Base-by-base conservation (phyloP, 1,140 invertebrate species). In the Catajapyx aquilonaris region DNA sequence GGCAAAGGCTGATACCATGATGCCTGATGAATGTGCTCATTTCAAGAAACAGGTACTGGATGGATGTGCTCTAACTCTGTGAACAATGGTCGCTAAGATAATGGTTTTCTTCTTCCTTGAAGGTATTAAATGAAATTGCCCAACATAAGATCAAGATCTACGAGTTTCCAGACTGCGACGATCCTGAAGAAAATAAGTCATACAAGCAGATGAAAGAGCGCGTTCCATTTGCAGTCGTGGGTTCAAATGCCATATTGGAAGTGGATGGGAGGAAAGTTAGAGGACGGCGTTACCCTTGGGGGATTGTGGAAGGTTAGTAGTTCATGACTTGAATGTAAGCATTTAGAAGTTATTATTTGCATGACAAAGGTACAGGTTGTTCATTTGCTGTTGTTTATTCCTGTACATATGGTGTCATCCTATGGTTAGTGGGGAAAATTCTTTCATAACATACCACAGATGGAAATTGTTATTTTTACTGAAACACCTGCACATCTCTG, bases 101-200 rank as follows among this genome's bases (percentile, higher is more conserved):
- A n/a, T n/a, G n/a, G n/a, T 33, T 10, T 38, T 40, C 31, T 41
- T 45, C 45, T 42, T 43, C 35, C 46, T 61, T 60, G 1, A 52
- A 85, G 79, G 86, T 99, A 53, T 65, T 96, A 51, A 93, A 91
- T 55, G 91, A 98, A 65, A 91, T 98, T 50, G 76, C 76, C 31
- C 80, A 91, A 56, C 79, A 97, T 59, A 94, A 96, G 66, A 98
- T 99, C 46, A 94, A 93, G 61, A 91, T 98, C 45, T 99, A 98
- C 61, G 88, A 97, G 54, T 98, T 99, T 53, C 91, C 94, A 7
- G 81, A 85, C 48, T 62, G 67, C 22, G 60, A 69, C 38, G 76
- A 81, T 45, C 80, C 85, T 44, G 71, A 71, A 41, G 74, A 73
- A 30, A 69, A 64, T 37, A 79, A 78, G 56, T 55, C 73, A 37